Evolutionary conservation across 2,888 invertebrate species (phyloP).

Genomic region (Euzetes globulus): DNA sequence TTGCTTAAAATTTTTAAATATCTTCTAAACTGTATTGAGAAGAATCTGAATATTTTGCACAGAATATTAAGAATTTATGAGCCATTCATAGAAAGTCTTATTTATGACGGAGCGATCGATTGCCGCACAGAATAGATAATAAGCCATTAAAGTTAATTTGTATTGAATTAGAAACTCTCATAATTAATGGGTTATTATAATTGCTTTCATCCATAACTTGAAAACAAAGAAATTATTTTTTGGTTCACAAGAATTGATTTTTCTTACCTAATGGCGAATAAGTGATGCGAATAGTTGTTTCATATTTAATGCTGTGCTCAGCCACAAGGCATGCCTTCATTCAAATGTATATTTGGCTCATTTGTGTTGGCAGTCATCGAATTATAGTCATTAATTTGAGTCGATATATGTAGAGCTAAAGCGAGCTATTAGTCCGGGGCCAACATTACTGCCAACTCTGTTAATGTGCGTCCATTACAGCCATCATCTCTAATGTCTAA

Average conservation of each 20-base stretch:
- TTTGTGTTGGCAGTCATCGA: constrained; percentile 13
- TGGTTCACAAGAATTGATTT: not conserved
- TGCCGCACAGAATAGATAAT: not conserved
- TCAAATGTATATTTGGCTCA: constrained; percentile 6
- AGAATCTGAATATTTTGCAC: too few relatives aligned
- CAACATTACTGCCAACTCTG: not conserved
- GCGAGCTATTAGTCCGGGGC: not conserved
- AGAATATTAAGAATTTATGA: too few relatives aligned
- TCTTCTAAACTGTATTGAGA: too few relatives aligned
- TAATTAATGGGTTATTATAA: not conserved
- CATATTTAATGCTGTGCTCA: constrained; percentile 3
- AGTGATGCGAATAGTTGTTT: not conserved
- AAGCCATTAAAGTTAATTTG: not conserved
- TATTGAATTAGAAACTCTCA: not conserved
- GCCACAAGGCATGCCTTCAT: not conserved
- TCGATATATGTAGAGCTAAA: constrained; percentile 19
- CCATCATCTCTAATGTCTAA: constrained; percentile 22
- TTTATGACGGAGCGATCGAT: too few relatives aligned
- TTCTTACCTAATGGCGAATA: not conserved
- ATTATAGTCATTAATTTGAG: constrained; percentile 15
- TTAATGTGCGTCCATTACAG: constrained; percentile 14
- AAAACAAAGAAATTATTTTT: not conserved
- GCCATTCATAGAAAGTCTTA: too few relatives aligned
- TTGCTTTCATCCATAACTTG: not conserved
- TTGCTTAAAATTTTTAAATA: too few relatives aligned